Conservation (phyloP, 2,797 vertebrate species). For the Echeneis naucrates region DNA sequence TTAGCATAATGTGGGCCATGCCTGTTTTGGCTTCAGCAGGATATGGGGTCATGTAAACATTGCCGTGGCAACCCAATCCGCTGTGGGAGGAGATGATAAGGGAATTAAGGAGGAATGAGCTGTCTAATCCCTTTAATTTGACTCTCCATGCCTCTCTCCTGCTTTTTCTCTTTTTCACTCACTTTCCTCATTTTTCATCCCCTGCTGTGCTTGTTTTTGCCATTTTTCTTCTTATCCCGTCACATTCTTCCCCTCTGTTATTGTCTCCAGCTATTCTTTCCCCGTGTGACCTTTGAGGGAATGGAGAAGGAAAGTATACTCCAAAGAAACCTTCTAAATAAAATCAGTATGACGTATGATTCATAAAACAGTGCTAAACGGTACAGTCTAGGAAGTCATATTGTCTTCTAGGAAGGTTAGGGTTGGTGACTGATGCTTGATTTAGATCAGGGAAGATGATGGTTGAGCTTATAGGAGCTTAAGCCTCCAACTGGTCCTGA, state of each 20-base stretch:
- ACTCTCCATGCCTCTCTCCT: constrained; percentile 62
- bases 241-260: constrained; percentile 11
- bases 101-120: constrained; percentile 82
- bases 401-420: too few species aligned
- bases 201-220: constrained; percentile 22
- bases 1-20: constrained; percentile 82
- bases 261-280: constrained; percentile 7
- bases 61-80: constrained; percentile 77
- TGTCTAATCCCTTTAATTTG: constrained; percentile 87
- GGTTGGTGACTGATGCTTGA: too few species aligned
- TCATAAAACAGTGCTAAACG: too few species aligned
- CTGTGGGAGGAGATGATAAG: constrained; percentile 85
- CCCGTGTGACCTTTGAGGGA: constrained; percentile 39
- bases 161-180: constrained; percentile 49
- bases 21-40: constrained; percentile 73
- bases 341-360: not conserved
- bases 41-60: constrained; percentile 82
- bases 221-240: constrained; percentile 13
- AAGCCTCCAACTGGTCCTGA: too few species aligned
- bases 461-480: not conserved
- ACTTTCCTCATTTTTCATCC: constrained; percentile 26
- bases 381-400: too few species aligned
- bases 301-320: constrained; percentile 10
- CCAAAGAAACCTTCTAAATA: constrained; percentile 2
- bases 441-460: not conserved